Conservation (phyloP, 2,888 invertebrate genomes). For the Oligia latruncula region DNA sequence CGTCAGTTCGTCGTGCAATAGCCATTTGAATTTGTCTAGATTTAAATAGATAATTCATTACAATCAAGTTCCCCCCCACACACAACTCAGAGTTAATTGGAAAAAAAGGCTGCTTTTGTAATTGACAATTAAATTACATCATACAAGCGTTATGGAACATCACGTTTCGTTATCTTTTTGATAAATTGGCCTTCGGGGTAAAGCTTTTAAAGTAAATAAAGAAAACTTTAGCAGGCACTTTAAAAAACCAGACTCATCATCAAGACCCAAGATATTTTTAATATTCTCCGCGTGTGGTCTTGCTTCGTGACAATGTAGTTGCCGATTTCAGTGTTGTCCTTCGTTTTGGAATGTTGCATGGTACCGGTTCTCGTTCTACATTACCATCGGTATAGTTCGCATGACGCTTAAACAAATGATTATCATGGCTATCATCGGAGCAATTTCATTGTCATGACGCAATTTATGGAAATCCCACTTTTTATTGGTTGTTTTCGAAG, state of each 20-base stretch:
- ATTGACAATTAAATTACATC: background rate
- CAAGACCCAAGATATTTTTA: constrained; percentile 63
- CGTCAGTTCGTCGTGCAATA: no score
- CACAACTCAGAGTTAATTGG: background rate
- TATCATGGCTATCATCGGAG: constrained; percentile 88
- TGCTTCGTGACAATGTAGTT: constrained; percentile 91
- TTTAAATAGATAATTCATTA: background rate
- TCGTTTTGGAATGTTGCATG: constrained; percentile 88
- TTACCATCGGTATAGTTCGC: constrained; percentile 79
- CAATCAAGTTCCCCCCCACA: background rate
- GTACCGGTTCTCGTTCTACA: constrained; percentile 72
- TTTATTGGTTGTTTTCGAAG: constrained; percentile 45
- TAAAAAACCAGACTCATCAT: constrained; percentile 61
- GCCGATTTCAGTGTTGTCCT: constrained; percentile 85
- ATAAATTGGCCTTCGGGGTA: background rate
- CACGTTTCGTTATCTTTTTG: background rate
- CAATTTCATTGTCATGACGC: constrained; percentile 90
- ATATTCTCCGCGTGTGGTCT: constrained; percentile 79
- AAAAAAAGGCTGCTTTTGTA: background rate
- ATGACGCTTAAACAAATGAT: constrained; percentile 83
- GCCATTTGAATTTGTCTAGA: background rate
- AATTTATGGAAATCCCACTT: constrained; percentile 85
- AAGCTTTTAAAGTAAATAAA: background rate
- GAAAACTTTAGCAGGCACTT: background rate
- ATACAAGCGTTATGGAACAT: background rate